Evolutionary conservation across 1,140 invertebrate species (phyloP), one percentile per base, ranked within the genome.

Genomic region (Sinella curviseta): DNA sequence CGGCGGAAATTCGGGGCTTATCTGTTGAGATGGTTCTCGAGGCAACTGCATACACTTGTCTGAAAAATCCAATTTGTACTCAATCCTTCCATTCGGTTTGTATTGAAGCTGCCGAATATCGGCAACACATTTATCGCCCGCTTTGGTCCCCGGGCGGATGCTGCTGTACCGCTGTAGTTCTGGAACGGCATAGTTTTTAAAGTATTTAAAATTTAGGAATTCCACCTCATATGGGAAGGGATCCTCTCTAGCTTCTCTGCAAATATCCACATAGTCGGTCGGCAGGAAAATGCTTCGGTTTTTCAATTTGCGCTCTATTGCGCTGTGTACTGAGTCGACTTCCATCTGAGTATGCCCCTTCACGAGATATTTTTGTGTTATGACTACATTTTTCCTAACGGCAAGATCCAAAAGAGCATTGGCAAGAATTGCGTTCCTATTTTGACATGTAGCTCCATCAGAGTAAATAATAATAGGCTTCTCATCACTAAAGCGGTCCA

Each of bases 271-370:
- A 35, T 83, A 85, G 54, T 85, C 82, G 74, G 75, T 76, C 31
- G 83, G 81, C 20, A 84, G 65, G 80, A 31, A 84, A 57, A 85
- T 73, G 28, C 33, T 78, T 39, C 75, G 39, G 75, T 81, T 83
- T 78, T 84, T 84, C 73, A 84, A 84, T 76, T 85, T 80, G 73
- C 80, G 80, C 80, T 87, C 84, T 57, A 87, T 87, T 24, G 82
- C 74, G 24, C 81, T 81, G 79, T 88, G 86, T 1, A 87, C 84
- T 12, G 83, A 84, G 79, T 88, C 87, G 75, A 84, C 84, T 76
- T 88, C 87, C 85, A 87, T 88, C 77, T 87, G 86, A 26, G 86
- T 87, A 77, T 88, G 87, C 8, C 87, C 87, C 36, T 82, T 83
- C 81, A 86, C 85, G 20, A 88, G 79, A 83, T 82, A 88, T 80